phyloP scores from a whole-genome alignment of 2,113 vertebrate genomes.

The Columba janthina region DNA sequence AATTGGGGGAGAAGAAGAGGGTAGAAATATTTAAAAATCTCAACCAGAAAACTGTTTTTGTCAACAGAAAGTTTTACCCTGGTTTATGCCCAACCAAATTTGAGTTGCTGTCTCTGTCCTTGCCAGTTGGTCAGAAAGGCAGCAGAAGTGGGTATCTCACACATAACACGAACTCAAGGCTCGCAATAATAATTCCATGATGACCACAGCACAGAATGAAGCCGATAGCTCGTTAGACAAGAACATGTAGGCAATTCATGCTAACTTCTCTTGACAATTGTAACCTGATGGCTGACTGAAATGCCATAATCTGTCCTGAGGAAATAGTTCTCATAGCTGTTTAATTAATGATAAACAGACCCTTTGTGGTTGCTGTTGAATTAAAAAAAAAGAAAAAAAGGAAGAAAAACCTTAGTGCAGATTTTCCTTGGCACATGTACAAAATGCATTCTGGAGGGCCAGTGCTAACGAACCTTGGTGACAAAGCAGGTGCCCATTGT shows the following conservation, averaged over 20 bases:
- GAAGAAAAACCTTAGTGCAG: neutral
- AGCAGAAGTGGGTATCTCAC: neutral
- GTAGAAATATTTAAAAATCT: neutral
- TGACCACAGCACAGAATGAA: neutral
- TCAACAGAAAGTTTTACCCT: neutral
- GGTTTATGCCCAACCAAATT: neutral
- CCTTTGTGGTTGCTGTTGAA: neutral
- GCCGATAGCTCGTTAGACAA: neutral
- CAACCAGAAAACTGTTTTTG: neutral
- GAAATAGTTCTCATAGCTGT: neutral
- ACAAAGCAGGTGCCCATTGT: neutral
- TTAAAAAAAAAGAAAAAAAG: neutral
- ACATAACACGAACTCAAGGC: neutral
- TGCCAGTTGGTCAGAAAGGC: neutral
- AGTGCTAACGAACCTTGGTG: neutral
- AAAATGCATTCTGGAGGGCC: neutral
- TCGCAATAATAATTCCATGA: neutral
- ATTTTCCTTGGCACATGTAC: neutral
- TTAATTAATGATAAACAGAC: conserved; percentile 23
- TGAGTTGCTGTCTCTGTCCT: neutral
- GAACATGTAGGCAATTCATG: neutral
- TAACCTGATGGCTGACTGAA: neutral
- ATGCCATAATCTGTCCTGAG: neutral
- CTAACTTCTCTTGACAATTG: neutral
- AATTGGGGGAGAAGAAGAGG: neutral